These are phyloP conservation scores for Dryas iulia DNA, from an alignment of 1,140 invertebrate genomes.

Conservation along the genomic window DNA sequence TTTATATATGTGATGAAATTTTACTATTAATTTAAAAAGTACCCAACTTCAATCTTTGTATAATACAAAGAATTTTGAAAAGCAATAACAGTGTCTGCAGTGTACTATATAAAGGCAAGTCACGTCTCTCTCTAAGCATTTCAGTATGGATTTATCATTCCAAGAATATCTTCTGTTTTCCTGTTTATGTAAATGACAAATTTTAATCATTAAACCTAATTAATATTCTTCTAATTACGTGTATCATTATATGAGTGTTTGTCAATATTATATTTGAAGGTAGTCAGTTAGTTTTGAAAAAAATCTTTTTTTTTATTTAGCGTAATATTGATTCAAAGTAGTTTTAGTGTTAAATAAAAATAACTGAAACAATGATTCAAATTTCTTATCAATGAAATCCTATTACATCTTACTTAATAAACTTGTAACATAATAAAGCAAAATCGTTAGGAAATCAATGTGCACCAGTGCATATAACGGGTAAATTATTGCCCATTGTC, in stretches of 20 bases:
- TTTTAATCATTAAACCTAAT: slow-evolving; percentile 7
- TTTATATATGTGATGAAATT: too few relatives aligned
- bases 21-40: too few relatives aligned
- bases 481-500: slow-evolving; percentile 62
- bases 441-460: slow-evolving; percentile 37
- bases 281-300: too few relatives aligned
- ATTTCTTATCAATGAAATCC: too few relatives aligned
- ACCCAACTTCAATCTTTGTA: too few relatives aligned
- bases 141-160: slow-evolving; percentile 11
- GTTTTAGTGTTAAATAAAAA: too few relatives aligned
- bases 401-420: neutral
- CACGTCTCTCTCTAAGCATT: neutral
- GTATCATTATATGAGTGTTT: neutral
- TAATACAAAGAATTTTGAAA: neutral
- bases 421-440: slow-evolving; percentile 2
- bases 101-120: neutral
- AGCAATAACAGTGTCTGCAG: neutral
- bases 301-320: too few relatives aligned
- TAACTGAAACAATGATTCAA: too few relatives aligned
- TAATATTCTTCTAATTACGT: neutral
- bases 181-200: slow-evolving; percentile 18
- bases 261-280: neutral
- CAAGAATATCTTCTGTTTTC: slow-evolving; percentile 18
- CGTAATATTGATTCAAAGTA: too few relatives aligned
- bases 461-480: slow-evolving; percentile 53